phyloP scores from a whole-genome alignment of 2,888 invertebrate species.

The Scaptodrosophila latifasciaeformis region DNA sequence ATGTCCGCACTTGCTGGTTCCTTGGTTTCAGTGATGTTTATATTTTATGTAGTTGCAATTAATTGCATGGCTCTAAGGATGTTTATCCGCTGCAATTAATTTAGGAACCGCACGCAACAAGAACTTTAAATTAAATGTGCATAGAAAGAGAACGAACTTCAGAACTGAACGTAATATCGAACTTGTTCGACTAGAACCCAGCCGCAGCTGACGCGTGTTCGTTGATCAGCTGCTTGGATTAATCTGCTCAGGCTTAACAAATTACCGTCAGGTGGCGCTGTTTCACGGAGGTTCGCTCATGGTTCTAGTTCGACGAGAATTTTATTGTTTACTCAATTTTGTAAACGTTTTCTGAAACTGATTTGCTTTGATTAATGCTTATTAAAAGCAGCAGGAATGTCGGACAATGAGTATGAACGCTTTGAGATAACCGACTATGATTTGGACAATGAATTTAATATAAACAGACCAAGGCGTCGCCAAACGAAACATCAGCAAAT shows the following conservation, averaged over 20 bases:
- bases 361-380: no score
- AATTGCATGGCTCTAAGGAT: slow-evolving; percentile 27
- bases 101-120: slow-evolving; percentile 51
- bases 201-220: slow-evolving; percentile 4
- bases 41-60: slow-evolving; percentile 23
- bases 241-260: no score
- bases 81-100: slow-evolving; percentile 32
- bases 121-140: slow-evolving; percentile 49
- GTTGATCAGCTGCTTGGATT: neutral
- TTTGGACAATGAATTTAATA: slow-evolving; percentile 93
- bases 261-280: no score
- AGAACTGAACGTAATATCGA: neutral
- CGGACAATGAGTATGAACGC: slow-evolving; percentile 85
- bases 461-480: slow-evolving; percentile 82
- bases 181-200: slow-evolving; percentile 20
- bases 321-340: slow-evolving; percentile 22
- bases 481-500: slow-evolving; percentile 93
- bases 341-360: slow-evolving; percentile 1
- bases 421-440: slow-evolving; percentile 98
- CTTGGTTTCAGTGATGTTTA: slow-evolving; percentile 26
- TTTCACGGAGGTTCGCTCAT: no score
- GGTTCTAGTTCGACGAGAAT: no score
- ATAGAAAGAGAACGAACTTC: slow-evolving; percentile 32
- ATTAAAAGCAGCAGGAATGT: slow-evolving; percentile 70
- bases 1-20: slow-evolving; percentile 11